A percentile compares a stretch with the other conserved stretches of the same genome.
Evolutionary conservation across 2,888 invertebrate species (phyloP).

Genomic region (Schizotus pectinicornis): DNA sequence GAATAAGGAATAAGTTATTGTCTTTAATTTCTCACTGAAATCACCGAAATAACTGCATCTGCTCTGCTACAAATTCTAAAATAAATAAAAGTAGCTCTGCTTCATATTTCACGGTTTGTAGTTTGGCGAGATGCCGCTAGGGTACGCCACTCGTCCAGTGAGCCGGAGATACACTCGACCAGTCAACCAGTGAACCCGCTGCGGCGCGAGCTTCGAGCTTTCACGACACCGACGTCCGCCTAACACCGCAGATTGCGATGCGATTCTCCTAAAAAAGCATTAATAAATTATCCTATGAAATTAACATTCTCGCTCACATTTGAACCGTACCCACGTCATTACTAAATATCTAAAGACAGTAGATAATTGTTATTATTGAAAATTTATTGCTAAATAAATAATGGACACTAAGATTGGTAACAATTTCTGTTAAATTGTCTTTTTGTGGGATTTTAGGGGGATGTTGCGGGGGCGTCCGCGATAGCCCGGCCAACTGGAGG

Average conservation of each 20-base stretch:
- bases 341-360: too few relatives aligned
- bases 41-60: not conserved
- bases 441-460: too few relatives aligned
- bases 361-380: not conserved
- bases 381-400: not conserved
- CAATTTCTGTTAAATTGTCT: too few relatives aligned
- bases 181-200: conserved; percentile 15
- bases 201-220: not conserved
- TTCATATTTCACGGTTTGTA: conserved; percentile 53
- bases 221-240: not conserved
- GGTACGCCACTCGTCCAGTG: conserved; percentile 43
- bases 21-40: not conserved
- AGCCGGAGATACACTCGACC: conserved; percentile 24
- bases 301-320: too few relatives aligned
- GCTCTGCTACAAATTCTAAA: too few relatives aligned
- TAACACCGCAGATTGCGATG: not conserved
- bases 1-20: not conserved
- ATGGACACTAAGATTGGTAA: too few relatives aligned
- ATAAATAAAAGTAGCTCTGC: conserved; percentile 28
- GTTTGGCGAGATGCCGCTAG: conserved; percentile 46
- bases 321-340: too few relatives aligned
- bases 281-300: not conserved
- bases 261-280: not conserved
- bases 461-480: too few relatives aligned
- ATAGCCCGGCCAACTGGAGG: not conserved